Base-by-base conservation (phyloP, 2,113 vertebrate genomes). In the Cairina moschata region DNA sequence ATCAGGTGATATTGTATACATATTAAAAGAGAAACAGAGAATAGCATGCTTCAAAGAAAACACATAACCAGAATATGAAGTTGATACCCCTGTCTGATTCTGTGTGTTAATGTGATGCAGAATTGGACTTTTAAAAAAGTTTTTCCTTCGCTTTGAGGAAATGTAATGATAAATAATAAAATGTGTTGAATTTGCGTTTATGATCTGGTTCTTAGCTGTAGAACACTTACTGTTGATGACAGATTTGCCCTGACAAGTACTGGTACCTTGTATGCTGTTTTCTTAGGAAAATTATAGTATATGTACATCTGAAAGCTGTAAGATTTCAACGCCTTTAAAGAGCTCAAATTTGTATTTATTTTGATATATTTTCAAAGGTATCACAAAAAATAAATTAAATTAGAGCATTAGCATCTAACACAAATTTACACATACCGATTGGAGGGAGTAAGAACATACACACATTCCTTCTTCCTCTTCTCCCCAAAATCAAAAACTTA, bases 111-210 rank as follows among this genome's bases (percentile, higher is more conserved):
- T 28, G 22, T n/a, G 25, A 34, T 60, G 31, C 22, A 90, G 40
- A 69, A 85, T 52, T 6, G 25, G n/a, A 69, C 22, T 16, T 62
- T 25, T 77, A 10, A 74, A 48, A 69, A 14, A 13, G 32, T 23
- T 75, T 93, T 89, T 78, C 56, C 55, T 93, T 96, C 40, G 58
- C n/a, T 94, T 90, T 83, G 58, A 91, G 82, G 29, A 85, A 86
- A 90, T 83, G 60, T 93, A 68, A 93, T 86, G 62, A 79, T 59
- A 55, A 15, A 68, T 69, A 87, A 90, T 71, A 52, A 76, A 76
- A 56, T 34, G 84, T 78, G 63, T 31, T 92, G 48, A 91, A 40
- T 91, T 69, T 74, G 42, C 63, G 16, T 86, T 93, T 93, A 68
- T 84, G 31, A n/a, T 83, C 63, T 90, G 48, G 25, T 55, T 87